phyloP scores from a whole-genome alignment of 2,888 invertebrate genomes.

The Heteromyza rotundicornis region DNA sequence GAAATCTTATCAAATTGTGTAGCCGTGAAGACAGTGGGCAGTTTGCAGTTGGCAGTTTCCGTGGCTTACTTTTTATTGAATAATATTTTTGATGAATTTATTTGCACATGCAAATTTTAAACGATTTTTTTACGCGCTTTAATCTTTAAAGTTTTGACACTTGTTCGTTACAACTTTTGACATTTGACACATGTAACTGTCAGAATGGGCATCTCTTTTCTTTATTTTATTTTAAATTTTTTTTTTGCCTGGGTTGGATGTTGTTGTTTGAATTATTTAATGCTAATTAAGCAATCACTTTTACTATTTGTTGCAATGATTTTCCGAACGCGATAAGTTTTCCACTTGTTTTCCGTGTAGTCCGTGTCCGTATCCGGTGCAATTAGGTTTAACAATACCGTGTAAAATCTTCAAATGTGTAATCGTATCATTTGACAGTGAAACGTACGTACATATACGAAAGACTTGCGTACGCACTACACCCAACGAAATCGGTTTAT shows the following conservation, averaged over 20 bases:
- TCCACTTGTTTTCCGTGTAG: conserved; percentile 10
- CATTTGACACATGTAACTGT: not conserved
- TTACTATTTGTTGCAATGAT: not conserved
- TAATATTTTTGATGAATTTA: not conserved
- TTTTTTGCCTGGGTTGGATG: not conserved
- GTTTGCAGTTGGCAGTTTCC: too few relatives aligned
- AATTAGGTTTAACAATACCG: conserved; percentile 25
- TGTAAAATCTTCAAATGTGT: conserved; percentile 18
- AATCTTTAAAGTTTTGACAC: not conserved
- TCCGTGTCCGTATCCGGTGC: conserved; percentile 31
- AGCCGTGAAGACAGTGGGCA: too few relatives aligned
- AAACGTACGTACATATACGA: not conserved
- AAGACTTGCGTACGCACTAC: not conserved
- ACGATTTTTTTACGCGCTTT: not conserved
- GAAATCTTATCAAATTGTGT: conserved; percentile 16
- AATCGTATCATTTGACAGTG: not conserved
- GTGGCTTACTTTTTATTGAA: conserved; percentile 11
- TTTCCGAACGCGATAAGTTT: not conserved
- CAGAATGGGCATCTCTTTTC: not conserved
- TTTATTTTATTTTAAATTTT: conserved; percentile 10
- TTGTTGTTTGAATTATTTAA: not conserved
- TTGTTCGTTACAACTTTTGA: not conserved
- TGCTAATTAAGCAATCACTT: conserved; percentile 3
- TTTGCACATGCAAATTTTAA: not conserved
- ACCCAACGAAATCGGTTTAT: not conserved